Evolutionary conservation across 2,888 invertebrate species (phyloP).

Genomic region (Exephanes ischioxanthus): DNA sequence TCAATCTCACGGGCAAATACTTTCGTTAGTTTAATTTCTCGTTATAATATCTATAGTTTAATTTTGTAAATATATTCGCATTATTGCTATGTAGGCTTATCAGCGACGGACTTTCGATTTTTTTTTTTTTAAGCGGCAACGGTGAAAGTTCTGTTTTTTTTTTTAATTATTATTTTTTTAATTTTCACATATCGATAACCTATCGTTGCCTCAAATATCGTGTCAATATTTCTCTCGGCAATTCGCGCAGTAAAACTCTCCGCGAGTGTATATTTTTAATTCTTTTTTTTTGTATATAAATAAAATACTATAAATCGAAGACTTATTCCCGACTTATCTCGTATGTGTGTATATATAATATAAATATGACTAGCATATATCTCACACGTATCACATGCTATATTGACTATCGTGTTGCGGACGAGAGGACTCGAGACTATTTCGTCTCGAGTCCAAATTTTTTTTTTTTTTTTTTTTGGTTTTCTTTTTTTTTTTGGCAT

Average conservation of each 20-base stretch:
- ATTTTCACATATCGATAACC: conserved; percentile 22
- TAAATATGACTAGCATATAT: conserved; percentile 81
- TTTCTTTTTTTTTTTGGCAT: conserved; percentile 27
- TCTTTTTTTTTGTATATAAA: conserved; percentile 66
- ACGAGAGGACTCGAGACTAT: conserved; percentile 77
- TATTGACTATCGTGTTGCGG: conserved; percentile 84
- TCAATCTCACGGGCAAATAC: conserved; percentile 13
- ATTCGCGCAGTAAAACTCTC: conserved; percentile 65
- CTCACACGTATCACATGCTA: conserved; percentile 84
- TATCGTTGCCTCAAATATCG: conserved; percentile 21
- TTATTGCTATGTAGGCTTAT: conserved; percentile 46
- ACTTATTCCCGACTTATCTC: conserved; percentile 67
- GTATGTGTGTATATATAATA: conserved; percentile 78
- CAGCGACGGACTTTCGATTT: conserved; percentile 30
- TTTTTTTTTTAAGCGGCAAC: conserved; percentile 5
- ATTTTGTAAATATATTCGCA: conserved; percentile 53
- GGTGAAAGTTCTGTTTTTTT: not conserved
- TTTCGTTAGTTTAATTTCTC: conserved; percentile 48
- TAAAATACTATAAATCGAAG: conserved; percentile 78
- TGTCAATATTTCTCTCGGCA: conserved; percentile 66
- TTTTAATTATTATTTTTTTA: not conserved
- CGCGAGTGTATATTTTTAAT: conserved; percentile 54
- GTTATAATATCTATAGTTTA: conserved; percentile 36
- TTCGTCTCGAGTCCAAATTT: conserved; percentile 54
- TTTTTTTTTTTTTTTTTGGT: conserved; percentile 38